These are phyloP conservation scores for Heteromormyrus szaboi DNA, from an alignment of 2,797 vertebrate genomes.

Conservation along the genomic window DNA sequence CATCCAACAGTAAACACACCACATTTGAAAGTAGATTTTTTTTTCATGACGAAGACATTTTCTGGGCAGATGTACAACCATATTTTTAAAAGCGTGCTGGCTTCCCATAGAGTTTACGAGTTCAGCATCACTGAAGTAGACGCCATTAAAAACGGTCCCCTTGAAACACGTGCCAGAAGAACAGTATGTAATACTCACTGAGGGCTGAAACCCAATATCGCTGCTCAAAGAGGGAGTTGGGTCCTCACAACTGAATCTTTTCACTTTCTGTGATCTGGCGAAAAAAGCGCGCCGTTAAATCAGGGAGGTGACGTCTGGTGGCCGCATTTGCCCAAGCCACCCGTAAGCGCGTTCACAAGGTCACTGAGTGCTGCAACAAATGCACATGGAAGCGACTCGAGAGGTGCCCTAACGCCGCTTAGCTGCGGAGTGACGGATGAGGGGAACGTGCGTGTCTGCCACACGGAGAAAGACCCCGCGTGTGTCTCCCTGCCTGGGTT, in stretches of 20 bases:
- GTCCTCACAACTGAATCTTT: slow-evolving; percentile 5
- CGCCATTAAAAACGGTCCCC: slow-evolving; percentile 52
- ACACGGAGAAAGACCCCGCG: background rate
- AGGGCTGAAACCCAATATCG: slow-evolving; percentile 44
- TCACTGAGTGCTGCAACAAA: slow-evolving; percentile 18
- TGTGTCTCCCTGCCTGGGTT: background rate
- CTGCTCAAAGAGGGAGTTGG: slow-evolving; percentile 37
- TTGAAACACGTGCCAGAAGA: slow-evolving; percentile 43
- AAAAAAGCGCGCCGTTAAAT: background rate
- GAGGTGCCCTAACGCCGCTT: slow-evolving; percentile 55
- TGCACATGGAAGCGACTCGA: slow-evolving; percentile 34
- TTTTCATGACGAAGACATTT: background rate
- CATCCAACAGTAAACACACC: background rate
- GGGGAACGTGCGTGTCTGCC: slow-evolving; percentile 39
- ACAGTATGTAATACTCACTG: slow-evolving; percentile 36
- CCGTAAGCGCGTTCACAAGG: slow-evolving; percentile 17
- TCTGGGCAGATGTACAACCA: slow-evolving; percentile 10
- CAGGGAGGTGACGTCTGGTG: background rate
- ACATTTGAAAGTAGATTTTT: background rate
- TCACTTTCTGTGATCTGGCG: slow-evolving; percentile 19
- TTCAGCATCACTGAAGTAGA: slow-evolving; percentile 48
- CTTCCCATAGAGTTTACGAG: slow-evolving; percentile 23
- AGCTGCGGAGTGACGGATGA: slow-evolving; percentile 38
- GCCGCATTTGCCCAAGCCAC: background rate
- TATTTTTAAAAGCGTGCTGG: background rate